phyloP scores from a whole-genome alignment of 2,113 vertebrate genomes.

The Actinemys pallida region DNA sequence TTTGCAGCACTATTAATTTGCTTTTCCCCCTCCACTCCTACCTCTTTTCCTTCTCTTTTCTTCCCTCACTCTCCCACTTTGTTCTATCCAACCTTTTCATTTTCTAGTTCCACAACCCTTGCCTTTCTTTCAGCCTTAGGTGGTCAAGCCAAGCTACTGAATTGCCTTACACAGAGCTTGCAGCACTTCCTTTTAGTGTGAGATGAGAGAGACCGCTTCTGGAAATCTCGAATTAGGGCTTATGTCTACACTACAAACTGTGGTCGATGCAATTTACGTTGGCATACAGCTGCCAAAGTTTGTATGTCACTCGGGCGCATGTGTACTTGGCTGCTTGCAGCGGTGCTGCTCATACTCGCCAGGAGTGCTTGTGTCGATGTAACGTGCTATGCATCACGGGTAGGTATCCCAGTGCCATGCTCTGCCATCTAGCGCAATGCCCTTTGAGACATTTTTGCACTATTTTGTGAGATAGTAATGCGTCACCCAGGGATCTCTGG shows the following conservation, averaged over 20 bases:
- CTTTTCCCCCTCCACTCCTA: constrained; percentile 35
- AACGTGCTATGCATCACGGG: background rate
- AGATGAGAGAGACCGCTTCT: constrained; percentile 76
- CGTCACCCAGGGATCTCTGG: background rate
- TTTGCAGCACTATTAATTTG: constrained; percentile 62
- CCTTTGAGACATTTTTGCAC: background rate
- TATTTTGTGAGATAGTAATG: background rate
- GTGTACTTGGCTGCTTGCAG: background rate
- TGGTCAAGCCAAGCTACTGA: constrained; percentile 69
- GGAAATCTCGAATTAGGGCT: constrained; percentile 68
- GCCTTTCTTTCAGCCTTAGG: constrained; percentile 73
- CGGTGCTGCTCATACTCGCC: background rate
- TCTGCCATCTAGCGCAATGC: background rate
- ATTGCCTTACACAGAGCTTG: constrained; percentile 69
- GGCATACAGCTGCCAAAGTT: background rate
- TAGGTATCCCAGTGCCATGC: background rate
- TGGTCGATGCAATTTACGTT: background rate
- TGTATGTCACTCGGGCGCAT: background rate
- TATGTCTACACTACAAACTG: background rate
- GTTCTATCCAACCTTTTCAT: constrained; percentile 39
- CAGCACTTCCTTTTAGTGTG: constrained; percentile 75
- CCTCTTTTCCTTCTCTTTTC: constrained; percentile 14
- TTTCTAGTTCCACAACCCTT: constrained; percentile 57
- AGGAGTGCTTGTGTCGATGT: background rate
- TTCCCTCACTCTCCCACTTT: background rate